Base-by-base conservation (phyloP, 2,888 invertebrate genomes). In the Megamerina dolium region DNA sequence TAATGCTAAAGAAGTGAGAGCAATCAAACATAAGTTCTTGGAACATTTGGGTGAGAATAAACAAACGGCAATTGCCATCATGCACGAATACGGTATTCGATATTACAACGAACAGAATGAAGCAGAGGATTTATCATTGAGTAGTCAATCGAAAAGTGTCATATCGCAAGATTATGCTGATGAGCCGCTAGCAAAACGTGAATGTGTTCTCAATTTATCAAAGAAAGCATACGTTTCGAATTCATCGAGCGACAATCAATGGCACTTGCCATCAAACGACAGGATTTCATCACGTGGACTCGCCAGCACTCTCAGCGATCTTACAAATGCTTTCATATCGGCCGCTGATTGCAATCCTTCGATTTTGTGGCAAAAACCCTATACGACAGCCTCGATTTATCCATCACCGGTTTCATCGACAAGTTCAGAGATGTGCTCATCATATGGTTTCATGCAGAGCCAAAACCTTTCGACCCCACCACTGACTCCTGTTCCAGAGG, bases 401-500 rank as follows among this genome's bases (percentile, higher is more conserved):
- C 59, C 61, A 10, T 60, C 64, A 12, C 63, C 65, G 2, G 60
- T 59, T 32, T 55, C 58, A 20, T 61, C 63, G 3, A 39, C 58
- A 31, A 26, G 34, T 21, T 52, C 53, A 5, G 37, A 37, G 31
- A 54, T 57, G 3, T 60, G 64, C 1, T 56, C 63, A 5, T 51
- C 52, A 3, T 48, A 45, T 20, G 45, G 45, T 18, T 46, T 46
- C 17, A 50, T 49, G 33, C 60, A 61, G 23, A n/a, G n/a, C n/a
- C n/a, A n/a, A n/a, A n/a, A n/a, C n/a, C n/a, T n/a, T n/a, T 61
- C 66, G 51, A 68, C 69, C 14, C 69, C 69, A 35, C 69, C 69
- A 18, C 60, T 64, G 46, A 64, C 66, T 56, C 66, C 70, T 39
- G 55, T 56, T 36, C 65, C 68, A 49, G 63, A 62, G 5, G 51